Percentiles rank a stretch among this genome's conserved stretches.
Evolutionary conservation across 2,888 invertebrate genomes (phyloP).

Genomic region (Limnephilus lunatus): DNA sequence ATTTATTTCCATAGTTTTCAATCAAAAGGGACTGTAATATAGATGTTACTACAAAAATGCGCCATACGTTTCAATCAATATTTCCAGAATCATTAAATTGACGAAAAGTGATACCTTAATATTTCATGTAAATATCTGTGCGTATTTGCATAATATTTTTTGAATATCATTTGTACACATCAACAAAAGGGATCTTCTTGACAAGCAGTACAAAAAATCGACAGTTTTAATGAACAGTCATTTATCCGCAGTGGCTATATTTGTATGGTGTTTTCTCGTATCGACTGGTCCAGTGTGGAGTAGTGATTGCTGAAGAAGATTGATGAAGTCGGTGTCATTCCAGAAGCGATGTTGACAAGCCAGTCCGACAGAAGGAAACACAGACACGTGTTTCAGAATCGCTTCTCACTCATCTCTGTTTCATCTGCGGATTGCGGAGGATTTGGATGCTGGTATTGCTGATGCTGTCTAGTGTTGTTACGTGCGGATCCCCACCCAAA

Average conservation of each 20-base stretch:
- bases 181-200: background rate
- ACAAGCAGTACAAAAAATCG: background rate
- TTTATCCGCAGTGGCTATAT: background rate
- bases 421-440: conserved; percentile 14
- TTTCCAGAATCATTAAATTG: background rate
- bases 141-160: background rate
- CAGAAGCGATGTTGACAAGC: conserved; percentile 50
- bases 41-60: background rate
- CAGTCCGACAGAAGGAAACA: conserved; percentile 33
- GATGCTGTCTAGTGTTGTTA: background rate
- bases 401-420: conserved; percentile 25
- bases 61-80: background rate
- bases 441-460: background rate
- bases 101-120: background rate
- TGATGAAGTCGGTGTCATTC: conserved; percentile 50
- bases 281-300: background rate
- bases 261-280: background rate
- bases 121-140: background rate
- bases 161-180: background rate
- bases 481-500: background rate
- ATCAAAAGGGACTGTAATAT: background rate
- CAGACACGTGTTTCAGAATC: background rate
- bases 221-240: background rate
- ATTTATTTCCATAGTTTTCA: background rate
- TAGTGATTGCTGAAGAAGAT: conserved; percentile 30